Evolutionary conservation across 2,888 invertebrate species (phyloP).

Genomic region (Clostera curtula): DNA sequence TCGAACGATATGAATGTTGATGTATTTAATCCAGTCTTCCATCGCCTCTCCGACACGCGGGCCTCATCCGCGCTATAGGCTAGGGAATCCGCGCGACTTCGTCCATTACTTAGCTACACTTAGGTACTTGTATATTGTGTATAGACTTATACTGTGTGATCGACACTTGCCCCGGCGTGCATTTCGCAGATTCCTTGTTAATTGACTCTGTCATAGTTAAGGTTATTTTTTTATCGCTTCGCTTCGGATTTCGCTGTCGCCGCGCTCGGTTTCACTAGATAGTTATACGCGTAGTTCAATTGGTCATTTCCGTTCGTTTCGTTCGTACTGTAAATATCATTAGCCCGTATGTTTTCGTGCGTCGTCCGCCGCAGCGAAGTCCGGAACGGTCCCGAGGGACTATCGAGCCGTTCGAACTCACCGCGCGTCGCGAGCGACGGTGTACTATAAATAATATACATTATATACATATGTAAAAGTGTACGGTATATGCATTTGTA

Average conservation of each 20-base stretch:
- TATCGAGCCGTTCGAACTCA: conserved; percentile 14
- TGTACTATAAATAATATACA: conserved; percentile 30
- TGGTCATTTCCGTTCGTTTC: conserved; percentile 23
- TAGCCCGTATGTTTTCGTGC: conserved; percentile 25
- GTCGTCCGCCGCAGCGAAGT: conserved; percentile 25
- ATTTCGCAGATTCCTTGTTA: conserved; percentile 31
- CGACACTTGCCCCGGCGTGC: conserved; percentile 24
- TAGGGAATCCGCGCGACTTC: conserved; percentile 43
- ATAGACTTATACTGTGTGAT: conserved; percentile 23
- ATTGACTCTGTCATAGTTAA: conserved; percentile 13
- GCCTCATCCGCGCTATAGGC: conserved; percentile 18
- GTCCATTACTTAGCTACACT: conserved; percentile 51
- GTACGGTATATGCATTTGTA: conserved; percentile 72
- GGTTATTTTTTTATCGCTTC: conserved; percentile 30
- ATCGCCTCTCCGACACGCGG: conserved; percentile 27
- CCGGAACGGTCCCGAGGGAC: conserved; percentile 22
- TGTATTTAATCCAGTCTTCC: conserved; percentile 52
- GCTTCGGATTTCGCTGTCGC: conserved; percentile 38
- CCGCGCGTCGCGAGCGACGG: conserved; percentile 27
- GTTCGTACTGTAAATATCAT: conserved; percentile 31
- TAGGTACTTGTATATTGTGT: conserved; percentile 51
- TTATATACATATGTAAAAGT: conserved; percentile 66
- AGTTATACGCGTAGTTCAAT: conserved; percentile 44
- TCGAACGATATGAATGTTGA: conserved; percentile 19
- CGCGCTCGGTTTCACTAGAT: conserved; percentile 24